Evolutionary conservation across 1,140 invertebrate species (phyloP).

Genomic region (Zaprionus lachaisei): DNA sequence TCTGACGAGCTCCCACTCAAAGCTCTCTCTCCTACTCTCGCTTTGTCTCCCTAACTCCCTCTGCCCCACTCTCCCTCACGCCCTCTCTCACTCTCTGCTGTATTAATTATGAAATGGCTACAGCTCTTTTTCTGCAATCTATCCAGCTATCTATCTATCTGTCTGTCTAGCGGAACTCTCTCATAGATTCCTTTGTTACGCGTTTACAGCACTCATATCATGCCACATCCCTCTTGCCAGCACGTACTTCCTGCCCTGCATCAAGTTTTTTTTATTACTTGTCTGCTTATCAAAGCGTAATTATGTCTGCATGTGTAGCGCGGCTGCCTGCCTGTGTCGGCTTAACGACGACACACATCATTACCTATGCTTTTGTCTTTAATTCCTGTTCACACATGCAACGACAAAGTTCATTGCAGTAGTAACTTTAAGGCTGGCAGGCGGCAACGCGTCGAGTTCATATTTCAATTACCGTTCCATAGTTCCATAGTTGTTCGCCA

Average conservation of each 20-base stretch:
- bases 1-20: not conserved
- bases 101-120: slow-evolving; percentile 80
- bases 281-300: slow-evolving; percentile 79
- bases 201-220: slow-evolving; percentile 38
- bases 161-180: slow-evolving; percentile 31
- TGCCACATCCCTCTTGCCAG: not conserved
- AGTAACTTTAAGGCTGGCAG: slow-evolving; percentile 34
- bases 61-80: not conserved
- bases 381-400: slow-evolving; percentile 31
- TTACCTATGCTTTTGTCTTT: slow-evolving; percentile 67
- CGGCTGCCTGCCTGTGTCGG: slow-evolving; percentile 16
- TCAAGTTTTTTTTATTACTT: slow-evolving; percentile 66
- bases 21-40: not conserved
- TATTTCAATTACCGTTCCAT: slow-evolving; percentile 63
- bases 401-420: slow-evolving; percentile 33
- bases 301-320: slow-evolving; percentile 62
- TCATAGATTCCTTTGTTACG: slow-evolving; percentile 77
- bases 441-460: slow-evolving; percentile 43
- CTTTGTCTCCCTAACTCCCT: not conserved
- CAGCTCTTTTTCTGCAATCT: slow-evolving; percentile 46
- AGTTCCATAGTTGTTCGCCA: slow-evolving; percentile 27
- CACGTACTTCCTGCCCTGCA: not conserved
- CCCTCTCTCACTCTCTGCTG: slow-evolving; percentile 16
- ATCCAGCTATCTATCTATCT: slow-evolving; percentile 42
- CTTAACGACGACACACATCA: slow-evolving; percentile 61